phyloP scores from a whole-genome alignment of 2,888 invertebrate genomes.

The Clitarchus hookeri region DNA sequence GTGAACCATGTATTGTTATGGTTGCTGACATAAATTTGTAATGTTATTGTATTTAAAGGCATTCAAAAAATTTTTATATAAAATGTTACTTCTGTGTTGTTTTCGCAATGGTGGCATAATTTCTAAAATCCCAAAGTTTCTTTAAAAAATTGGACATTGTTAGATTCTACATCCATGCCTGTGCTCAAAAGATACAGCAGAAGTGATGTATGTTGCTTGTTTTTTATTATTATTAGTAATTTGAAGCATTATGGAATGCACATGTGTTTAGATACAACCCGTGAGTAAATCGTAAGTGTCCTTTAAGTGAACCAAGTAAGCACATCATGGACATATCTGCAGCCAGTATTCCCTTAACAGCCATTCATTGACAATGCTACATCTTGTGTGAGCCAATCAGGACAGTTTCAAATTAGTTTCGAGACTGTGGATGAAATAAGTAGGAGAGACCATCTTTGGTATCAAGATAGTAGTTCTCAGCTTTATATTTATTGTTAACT shows the following conservation, averaged over 20 bases:
- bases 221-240: not conserved
- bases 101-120: not conserved
- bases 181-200: not conserved
- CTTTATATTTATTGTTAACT: no score
- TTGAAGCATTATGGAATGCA: not conserved
- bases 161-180: not conserved
- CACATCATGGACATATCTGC: no score
- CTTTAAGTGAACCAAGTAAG: no score
- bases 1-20: slow-evolving; percentile 16
- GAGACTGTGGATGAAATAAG: no score
- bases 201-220: not conserved
- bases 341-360: no score
- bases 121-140: not conserved
- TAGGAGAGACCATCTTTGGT: no score
- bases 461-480: no score
- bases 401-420: no score
- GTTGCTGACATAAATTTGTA: slow-evolving; percentile 16
- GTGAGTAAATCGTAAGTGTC: no score
- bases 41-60: slow-evolving; percentile 21
- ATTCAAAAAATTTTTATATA: slow-evolving; percentile 18
- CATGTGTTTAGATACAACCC: not conserved
- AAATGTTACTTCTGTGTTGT: not conserved
- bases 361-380: no score
- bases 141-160: not conserved
- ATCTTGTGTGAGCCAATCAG: no score